Conservation (phyloP, 2,888 invertebrate genomes). For the Acrobasis suavella region DNA sequence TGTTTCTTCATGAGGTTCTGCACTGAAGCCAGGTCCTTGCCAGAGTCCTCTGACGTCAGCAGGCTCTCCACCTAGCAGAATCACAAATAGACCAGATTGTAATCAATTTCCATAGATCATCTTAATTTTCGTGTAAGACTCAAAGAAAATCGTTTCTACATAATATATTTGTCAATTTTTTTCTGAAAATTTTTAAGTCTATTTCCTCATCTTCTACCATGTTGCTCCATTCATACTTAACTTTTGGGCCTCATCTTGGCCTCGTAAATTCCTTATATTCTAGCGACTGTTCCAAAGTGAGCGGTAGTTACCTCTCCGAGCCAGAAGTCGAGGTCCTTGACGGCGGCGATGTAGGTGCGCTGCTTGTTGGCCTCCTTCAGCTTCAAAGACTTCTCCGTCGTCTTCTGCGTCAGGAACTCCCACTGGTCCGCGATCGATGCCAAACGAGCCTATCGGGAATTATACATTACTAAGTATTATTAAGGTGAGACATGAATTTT, state of each 20-base stretch:
- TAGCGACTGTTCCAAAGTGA: too few species aligned
- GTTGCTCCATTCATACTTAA: too few species aligned
- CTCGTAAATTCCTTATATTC: too few species aligned
- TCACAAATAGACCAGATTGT: not conserved
- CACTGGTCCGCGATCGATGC: slow-evolving; percentile 98
- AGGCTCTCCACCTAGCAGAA: slow-evolving; percentile 91
- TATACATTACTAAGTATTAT: not conserved
- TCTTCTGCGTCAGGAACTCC: slow-evolving; percentile 99
- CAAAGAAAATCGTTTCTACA: too few species aligned
- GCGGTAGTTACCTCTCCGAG: slow-evolving; percentile 89
- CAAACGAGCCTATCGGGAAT: slow-evolving; percentile 79
- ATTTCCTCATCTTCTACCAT: too few species aligned
- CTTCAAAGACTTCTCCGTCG: slow-evolving; percentile 98
- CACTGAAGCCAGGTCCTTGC: slow-evolving; percentile 98
- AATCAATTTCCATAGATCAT: too few species aligned
- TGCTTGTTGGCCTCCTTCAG: slow-evolving; percentile 99
- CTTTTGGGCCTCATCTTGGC: too few species aligned
- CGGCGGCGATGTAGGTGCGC: slow-evolving; percentile 99
- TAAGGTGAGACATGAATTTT: too few species aligned
- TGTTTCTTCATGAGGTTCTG: slow-evolving; percentile 99
- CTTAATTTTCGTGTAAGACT: too few species aligned
- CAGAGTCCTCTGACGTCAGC: slow-evolving; percentile 97
- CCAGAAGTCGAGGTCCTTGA: slow-evolving; percentile 99
- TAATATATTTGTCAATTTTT: too few species aligned
- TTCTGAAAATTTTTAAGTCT: too few species aligned